Conservation (phyloP, 1,140 invertebrate species). For the Holotrichia oblita region DNA sequence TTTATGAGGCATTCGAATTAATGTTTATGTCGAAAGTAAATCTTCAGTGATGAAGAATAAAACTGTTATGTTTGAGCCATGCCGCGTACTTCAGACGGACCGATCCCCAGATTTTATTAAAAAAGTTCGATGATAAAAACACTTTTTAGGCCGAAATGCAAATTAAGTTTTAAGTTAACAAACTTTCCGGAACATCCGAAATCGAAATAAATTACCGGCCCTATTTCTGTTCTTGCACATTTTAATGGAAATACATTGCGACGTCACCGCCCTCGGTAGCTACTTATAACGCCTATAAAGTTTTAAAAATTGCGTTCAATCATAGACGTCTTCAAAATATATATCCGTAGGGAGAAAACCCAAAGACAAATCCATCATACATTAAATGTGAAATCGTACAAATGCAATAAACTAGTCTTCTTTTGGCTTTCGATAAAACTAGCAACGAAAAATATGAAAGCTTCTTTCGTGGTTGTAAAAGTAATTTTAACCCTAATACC, state of each 20-base stretch:
- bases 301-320: neutral
- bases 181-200: neutral
- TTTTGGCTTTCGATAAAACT: too few species aligned
- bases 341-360: too few species aligned
- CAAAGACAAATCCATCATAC: too few species aligned
- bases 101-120: constrained; percentile 15
- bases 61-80: constrained; percentile 24
- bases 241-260: neutral
- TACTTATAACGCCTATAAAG: neutral
- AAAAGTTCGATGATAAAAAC: constrained; percentile 37
- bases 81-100: constrained; percentile 25
- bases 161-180: neutral
- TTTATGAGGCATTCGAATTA: constrained; percentile 32
- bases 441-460: too few species aligned
- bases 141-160: constrained; percentile 18
- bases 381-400: too few species aligned
- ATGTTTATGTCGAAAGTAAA: constrained; percentile 34
- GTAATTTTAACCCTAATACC: too few species aligned
- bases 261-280: neutral
- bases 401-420: too few species aligned
- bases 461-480: too few species aligned
- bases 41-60: constrained; percentile 34
- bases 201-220: constrained; percentile 14
- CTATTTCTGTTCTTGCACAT: constrained; percentile 9
- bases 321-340: too few species aligned